Evolutionary conservation across 1,140 invertebrate species (phyloP).

Genomic region (Tetramorium parvispinum): DNA sequence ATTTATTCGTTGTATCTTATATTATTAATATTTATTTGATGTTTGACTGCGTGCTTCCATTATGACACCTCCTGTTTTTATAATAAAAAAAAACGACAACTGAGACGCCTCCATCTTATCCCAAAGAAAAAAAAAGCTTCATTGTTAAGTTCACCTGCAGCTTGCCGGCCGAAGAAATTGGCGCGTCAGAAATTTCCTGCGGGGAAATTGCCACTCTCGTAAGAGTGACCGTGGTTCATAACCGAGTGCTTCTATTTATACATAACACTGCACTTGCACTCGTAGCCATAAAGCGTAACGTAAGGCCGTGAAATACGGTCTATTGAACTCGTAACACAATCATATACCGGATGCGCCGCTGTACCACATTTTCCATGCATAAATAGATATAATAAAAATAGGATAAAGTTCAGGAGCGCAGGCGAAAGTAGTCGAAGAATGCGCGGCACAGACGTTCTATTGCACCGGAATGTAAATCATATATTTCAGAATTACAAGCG

Average conservation of each 20-base stretch:
- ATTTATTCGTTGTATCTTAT: constrained; percentile 69
- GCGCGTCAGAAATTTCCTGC: background rate
- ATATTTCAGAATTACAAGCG: background rate
- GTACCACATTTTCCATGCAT: constrained; percentile 19
- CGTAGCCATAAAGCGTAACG: constrained; percentile 38
- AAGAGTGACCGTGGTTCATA: constrained; percentile 22
- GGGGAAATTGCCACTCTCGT: background rate
- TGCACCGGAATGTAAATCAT: background rate
- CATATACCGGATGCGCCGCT: constrained; percentile 13
- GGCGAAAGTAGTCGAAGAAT: constrained; percentile 65
- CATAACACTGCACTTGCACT: constrained; percentile 36
- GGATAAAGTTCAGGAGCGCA: constrained; percentile 49
- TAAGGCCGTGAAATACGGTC: constrained; percentile 32
- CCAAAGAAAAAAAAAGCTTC: constrained; percentile 74
- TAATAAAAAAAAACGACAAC: constrained; percentile 79
- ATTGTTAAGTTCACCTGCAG: constrained; percentile 58
- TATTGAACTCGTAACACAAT: constrained; percentile 7
- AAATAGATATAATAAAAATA: constrained; percentile 12
- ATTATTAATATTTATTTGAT: constrained; percentile 71
- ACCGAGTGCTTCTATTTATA: constrained; percentile 54
- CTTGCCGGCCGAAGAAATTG: background rate
- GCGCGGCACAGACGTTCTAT: background rate
- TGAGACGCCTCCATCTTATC: constrained; percentile 72
- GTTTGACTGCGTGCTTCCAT: constrained; percentile 60
- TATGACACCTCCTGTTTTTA: constrained; percentile 62